Conservation (phyloP, 2,113 vertebrate species). For the Platanista minor region DNA sequence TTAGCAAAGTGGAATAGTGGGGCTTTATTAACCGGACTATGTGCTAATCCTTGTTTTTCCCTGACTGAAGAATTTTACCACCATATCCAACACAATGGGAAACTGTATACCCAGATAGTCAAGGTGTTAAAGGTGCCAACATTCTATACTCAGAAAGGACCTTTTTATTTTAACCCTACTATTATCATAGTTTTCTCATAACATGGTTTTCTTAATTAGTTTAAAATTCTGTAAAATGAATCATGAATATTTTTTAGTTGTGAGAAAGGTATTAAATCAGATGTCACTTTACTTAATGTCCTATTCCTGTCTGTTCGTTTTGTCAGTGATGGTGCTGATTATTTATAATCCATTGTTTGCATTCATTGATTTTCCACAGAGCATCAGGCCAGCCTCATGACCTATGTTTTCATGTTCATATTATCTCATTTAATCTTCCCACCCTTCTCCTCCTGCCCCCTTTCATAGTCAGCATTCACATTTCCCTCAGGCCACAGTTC, state of each 20-base stretch:
- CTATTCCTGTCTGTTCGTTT: not conserved
- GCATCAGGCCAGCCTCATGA: not conserved
- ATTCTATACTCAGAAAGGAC: not conserved
- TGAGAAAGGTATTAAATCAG: not conserved
- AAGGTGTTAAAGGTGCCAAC: not conserved
- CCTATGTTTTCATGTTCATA: not conserved
- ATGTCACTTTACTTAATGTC: not conserved
- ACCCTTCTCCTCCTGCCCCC: not conserved
- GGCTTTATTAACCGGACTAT: not conserved
- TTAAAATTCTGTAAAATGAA: not conserved
- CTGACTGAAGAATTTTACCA: not conserved
- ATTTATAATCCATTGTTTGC: not conserved
- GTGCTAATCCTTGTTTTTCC: not conserved
- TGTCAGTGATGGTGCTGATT: not conserved
- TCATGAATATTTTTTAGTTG: not conserved
- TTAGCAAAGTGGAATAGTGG: not conserved
- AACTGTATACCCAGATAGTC: not conserved
- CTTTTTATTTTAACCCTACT: not conserved
- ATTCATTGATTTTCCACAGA: not conserved
- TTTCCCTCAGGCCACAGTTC: not conserved
- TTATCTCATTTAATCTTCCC: not conserved
- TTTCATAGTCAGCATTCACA: not conserved
- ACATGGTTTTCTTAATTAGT: not conserved
- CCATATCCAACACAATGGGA: not conserved
- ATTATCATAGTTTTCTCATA: not conserved